Conservation (phyloP, 2,113 vertebrate species). For the Equus quagga region DNA sequence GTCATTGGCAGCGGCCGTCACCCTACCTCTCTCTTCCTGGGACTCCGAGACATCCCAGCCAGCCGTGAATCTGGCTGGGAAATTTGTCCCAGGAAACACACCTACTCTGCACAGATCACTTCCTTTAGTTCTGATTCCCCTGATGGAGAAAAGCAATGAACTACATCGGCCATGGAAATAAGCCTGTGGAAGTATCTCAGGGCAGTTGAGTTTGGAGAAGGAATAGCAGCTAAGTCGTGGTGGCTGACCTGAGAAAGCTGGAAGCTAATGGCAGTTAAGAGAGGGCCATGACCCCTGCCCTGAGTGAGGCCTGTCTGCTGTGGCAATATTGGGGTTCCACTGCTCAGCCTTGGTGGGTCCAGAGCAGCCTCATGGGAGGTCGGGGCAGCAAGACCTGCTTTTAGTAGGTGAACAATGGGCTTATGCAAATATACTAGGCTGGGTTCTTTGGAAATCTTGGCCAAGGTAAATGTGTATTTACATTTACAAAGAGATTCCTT, state of each 20-base stretch:
- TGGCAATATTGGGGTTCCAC: rapidly evolving
- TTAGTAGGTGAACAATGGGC: rapidly evolving
- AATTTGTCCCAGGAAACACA: not conserved
- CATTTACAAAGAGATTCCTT: not conserved
- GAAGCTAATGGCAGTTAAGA: not conserved
- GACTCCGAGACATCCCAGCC: not conserved
- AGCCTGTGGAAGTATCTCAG: rapidly evolving
- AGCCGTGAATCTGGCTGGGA: not conserved
- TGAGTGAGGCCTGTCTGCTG: not conserved
- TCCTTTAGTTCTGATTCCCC: not conserved
- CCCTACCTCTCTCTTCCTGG: not conserved
- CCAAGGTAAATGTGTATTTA: not conserved
- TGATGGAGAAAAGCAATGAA: not conserved
- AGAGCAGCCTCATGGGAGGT: no score
- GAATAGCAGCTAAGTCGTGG: rapidly evolving
- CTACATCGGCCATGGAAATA: not conserved
- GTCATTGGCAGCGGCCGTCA: rapidly evolving
- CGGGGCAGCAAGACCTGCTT: not conserved
- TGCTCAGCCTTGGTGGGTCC: rapidly evolving
- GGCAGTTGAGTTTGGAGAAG: rapidly evolving
- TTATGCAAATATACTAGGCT: not conserved
- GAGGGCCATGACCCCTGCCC: no score
- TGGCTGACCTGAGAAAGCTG: not conserved
- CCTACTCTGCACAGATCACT: not conserved
- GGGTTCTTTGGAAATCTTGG: not conserved